Base-by-base conservation (phyloP, 1,140 invertebrate genomes). In the Aphidius ervi region DNA sequence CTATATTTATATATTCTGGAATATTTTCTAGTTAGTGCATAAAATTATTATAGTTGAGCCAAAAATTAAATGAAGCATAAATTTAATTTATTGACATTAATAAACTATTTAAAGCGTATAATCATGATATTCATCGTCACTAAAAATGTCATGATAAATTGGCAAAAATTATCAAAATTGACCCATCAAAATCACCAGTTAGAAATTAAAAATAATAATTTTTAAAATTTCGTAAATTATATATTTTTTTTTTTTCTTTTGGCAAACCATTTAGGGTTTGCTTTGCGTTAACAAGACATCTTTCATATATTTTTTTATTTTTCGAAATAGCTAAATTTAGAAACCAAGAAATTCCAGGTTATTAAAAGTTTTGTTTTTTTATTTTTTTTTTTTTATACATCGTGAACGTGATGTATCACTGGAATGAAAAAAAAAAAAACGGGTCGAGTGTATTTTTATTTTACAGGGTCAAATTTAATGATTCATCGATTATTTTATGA, bases 391-490 rank as follows among this genome's bases (percentile, higher is more conserved):
- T 31, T 31, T 16, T 16, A 16, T 16, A 31, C 2, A 31, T 31
- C 23, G 23, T 31, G 23, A 31, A 31, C 9, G 43, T 7, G 58
- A 20, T 16, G 2, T 55, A 31, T 10, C 8, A 52, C 49, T 40
- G 60, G 59, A 64, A 59, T 10, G 5, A 48, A 48, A 48, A 48
- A 6, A 50, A 41, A 46, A 61, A 60, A 50, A 68, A 75, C 76
- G 75, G 75, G 76, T 78, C 74, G 73, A 69, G 59, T 59, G 64
- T 78, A 76, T 78, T 77, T 76, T 77, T 78, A 76, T 37, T 41
- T 40, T 40, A 50, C 16, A 42, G 40, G 37, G 46, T 63, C 57
- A 59, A 62, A 52, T 52, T 31, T 6, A 49, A 31, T 31, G 9
- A 50, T 48, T 58, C 42, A 57, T 43, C 31, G 16, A 49, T 40